Percentiles rank a stretch among this genome's conserved stretches.
These are phyloP conservation scores for Mechanitis messenoides DNA, from an alignment of 2,888 invertebrate species.

Conservation along the genomic window DNA sequence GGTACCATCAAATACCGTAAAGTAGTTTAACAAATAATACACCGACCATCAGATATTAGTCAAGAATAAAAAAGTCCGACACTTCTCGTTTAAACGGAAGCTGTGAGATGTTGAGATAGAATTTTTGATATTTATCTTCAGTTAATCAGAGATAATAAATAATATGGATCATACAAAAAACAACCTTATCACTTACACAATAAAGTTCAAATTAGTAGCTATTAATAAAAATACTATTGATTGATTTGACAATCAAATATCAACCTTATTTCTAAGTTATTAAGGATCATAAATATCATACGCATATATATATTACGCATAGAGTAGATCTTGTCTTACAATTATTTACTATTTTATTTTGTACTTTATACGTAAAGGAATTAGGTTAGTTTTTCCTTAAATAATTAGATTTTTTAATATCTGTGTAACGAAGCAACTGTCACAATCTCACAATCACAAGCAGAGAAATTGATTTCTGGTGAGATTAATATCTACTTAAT, in stretches of 20 bases:
- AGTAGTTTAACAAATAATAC: background rate
- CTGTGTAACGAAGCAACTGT: too few species aligned
- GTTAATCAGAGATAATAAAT: background rate
- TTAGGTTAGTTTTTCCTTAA: background rate
- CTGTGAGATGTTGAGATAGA: slow-evolving; percentile 1
- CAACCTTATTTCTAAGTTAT: background rate
- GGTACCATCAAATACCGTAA: too few species aligned
- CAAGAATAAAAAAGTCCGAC: background rate
- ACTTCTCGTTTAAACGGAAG: background rate
- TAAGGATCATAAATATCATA: background rate
- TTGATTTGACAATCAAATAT: background rate
- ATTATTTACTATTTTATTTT: background rate
- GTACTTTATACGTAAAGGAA: background rate
- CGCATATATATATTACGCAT: too few species aligned
- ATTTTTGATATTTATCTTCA: background rate
- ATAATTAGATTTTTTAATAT: too few species aligned
- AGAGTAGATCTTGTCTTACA: too few species aligned
- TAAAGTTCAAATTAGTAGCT: slow-evolving; percentile 1
- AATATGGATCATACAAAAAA: background rate
- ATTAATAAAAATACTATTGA: background rate
- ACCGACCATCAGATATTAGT: background rate
- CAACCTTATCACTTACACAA: background rate
- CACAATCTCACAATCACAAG: too few species aligned
- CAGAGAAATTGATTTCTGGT: too few species aligned
- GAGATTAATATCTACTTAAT: too few species aligned